Evolutionary conservation across 92 coral and sea anemone genomes (phyloP).

Genomic region (Phymanthus crucifer): DNA sequence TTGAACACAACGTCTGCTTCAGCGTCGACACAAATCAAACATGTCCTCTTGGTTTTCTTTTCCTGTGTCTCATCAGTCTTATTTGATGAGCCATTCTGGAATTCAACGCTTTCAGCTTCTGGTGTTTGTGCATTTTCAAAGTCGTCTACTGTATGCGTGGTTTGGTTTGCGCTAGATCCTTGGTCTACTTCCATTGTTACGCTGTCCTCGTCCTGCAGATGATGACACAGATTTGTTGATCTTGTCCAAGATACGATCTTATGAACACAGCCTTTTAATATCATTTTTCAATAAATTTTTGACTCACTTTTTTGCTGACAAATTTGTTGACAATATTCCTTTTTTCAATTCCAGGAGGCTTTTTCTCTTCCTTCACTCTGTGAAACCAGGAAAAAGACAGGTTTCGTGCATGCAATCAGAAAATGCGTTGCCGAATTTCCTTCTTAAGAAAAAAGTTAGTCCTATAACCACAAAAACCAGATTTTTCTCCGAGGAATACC

Average conservation of each 20-base stretch:
- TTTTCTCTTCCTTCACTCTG: constrained; percentile 20
- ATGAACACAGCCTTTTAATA: not conserved
- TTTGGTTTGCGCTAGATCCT: not conserved
- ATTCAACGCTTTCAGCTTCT: not conserved
- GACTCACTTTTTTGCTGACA: constrained; percentile 3
- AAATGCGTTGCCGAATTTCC: not conserved
- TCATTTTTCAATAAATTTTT: not conserved
- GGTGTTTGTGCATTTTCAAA: not conserved
- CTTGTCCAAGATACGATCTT: not conserved
- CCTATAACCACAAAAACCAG: no score
- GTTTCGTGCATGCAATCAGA: not conserved
- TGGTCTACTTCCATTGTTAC: not conserved
- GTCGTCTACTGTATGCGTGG: not conserved
- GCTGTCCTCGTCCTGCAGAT: not conserved
- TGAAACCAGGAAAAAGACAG: not conserved
- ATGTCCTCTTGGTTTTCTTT: not conserved
- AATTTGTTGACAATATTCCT: constrained; percentile 8
- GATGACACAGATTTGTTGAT: not conserved
- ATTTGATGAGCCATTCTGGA: not conserved
- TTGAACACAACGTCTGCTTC: constrained; percentile 48
- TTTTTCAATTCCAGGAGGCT: constrained; percentile 19
- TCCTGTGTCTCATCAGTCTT: not conserved
- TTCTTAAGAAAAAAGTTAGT: no score
- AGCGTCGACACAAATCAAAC: constrained; percentile 49
- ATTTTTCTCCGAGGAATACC: no score